Evolutionary conservation across 2,888 invertebrate species (phyloP).

Genomic region (Philereme vetulata): DNA sequence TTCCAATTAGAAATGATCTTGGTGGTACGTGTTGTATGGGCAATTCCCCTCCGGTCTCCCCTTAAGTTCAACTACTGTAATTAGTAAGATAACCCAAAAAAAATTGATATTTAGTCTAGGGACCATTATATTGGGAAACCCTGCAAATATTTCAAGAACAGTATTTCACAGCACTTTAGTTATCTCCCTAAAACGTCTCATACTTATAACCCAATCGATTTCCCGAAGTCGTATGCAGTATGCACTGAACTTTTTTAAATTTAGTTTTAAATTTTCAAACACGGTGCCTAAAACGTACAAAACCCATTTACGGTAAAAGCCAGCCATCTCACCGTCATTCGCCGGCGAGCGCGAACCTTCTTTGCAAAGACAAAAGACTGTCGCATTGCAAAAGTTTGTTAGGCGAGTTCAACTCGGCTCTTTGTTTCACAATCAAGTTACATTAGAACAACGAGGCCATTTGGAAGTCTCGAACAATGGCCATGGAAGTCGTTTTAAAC

Average conservation of each 20-base stretch:
- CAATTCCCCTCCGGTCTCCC: too few species aligned
- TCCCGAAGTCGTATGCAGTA: constrained; percentile 2
- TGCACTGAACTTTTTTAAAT: constrained; percentile 14
- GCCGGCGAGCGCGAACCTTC: constrained; percentile 54
- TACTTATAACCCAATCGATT: constrained; percentile 1
- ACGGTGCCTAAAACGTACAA: constrained; percentile 7
- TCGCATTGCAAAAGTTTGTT: constrained; percentile 64
- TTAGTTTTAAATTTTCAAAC: constrained; percentile 12
- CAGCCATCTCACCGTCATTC: constrained; percentile 25
- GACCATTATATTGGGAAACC: too few species aligned
- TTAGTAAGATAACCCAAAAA: too few species aligned
- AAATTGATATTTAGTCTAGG: too few species aligned
- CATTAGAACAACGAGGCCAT: constrained; percentile 62
- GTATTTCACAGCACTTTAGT: not conserved
- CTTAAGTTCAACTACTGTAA: too few species aligned
- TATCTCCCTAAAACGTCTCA: not conserved
- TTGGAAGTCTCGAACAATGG: constrained; percentile 61
- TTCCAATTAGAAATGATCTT: too few species aligned
- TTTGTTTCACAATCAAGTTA: constrained; percentile 74
- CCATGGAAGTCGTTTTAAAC: constrained; percentile 64
- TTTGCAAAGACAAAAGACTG: constrained; percentile 69
- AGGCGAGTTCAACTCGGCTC: constrained; percentile 50
- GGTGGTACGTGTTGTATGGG: too few species aligned
- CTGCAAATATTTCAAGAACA: not conserved
- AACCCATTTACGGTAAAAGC: constrained; percentile 12